These are phyloP conservation scores for Metaphire vulgaris DNA, from an alignment of 1,140 invertebrate species.

Conservation along the genomic window DNA sequence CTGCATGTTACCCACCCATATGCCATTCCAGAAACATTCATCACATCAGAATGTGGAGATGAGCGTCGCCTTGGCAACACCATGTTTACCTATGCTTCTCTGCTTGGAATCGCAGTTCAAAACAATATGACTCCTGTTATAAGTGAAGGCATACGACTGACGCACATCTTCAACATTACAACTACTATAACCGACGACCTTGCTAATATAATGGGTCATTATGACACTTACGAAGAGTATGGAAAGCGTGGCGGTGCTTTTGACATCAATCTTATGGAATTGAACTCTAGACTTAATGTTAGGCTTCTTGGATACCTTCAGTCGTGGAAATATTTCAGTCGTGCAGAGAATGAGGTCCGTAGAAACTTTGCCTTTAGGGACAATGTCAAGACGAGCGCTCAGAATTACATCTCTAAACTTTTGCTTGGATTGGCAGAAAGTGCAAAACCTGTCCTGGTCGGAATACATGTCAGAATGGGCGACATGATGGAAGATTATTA, in stretches of 20 bases:
- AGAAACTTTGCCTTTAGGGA: slow-evolving; percentile 1
- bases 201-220: neutral
- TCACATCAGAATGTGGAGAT: neutral
- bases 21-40: neutral
- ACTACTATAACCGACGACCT: neutral
- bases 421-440: neutral
- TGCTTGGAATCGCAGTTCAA: neutral
- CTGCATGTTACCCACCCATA: neutral
- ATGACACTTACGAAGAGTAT: neutral
- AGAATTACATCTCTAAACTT: neutral
- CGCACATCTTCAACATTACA: neutral
- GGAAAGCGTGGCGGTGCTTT: neutral
- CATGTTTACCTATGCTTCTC: neutral
- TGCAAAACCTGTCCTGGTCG: neutral
- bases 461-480: slow-evolving; percentile 9
- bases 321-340: slow-evolving; percentile 25
- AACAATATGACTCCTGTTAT: neutral
- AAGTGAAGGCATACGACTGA: neutral
- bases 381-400: neutral
- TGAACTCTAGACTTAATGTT: neutral
- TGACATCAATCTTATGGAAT: neutral
- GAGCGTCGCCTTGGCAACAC: neutral
- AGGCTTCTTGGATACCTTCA: slow-evolving; percentile 14
- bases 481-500: neutral
- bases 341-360: neutral